These are phyloP conservation scores for Cataglyphis hispanica DNA, from an alignment of 1,140 invertebrate genomes.

Conservation along the genomic window DNA sequence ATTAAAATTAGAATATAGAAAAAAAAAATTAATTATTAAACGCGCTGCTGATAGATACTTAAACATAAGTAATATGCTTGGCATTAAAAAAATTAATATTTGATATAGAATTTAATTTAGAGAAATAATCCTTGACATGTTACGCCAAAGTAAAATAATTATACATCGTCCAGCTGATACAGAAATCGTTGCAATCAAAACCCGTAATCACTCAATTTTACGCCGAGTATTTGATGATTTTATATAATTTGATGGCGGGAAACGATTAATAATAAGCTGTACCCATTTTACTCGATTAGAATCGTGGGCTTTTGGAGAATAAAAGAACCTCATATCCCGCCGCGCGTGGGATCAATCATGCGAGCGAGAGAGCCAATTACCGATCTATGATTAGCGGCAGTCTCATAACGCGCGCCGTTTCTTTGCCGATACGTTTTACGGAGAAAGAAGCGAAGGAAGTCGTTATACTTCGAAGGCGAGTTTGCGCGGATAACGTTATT, in stretches of 20 bases:
- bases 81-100: background rate
- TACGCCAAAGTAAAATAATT: constrained; percentile 29
- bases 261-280: constrained; percentile 54
- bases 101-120: constrained; percentile 4
- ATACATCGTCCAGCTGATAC: background rate
- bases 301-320: constrained; percentile 52
- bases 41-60: background rate
- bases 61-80: background rate
- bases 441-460: constrained; percentile 39
- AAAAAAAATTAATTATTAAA: background rate
- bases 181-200: constrained; percentile 17
- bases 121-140: constrained; percentile 18
- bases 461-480: constrained; percentile 8
- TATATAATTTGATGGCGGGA: constrained; percentile 40
- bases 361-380: constrained; percentile 52
- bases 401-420: constrained; percentile 40
- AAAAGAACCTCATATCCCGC: constrained; percentile 27
- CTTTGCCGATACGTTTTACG: background rate
- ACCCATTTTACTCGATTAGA: constrained; percentile 21
- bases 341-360: constrained; percentile 56
- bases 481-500: background rate
- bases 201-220: constrained; percentile 44
- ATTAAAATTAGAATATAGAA: background rate
- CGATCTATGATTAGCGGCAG: constrained; percentile 45
- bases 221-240: too few species aligned